Evolutionary conservation across 2,888 invertebrate species (phyloP).

Genomic region (Muscina levida): DNA sequence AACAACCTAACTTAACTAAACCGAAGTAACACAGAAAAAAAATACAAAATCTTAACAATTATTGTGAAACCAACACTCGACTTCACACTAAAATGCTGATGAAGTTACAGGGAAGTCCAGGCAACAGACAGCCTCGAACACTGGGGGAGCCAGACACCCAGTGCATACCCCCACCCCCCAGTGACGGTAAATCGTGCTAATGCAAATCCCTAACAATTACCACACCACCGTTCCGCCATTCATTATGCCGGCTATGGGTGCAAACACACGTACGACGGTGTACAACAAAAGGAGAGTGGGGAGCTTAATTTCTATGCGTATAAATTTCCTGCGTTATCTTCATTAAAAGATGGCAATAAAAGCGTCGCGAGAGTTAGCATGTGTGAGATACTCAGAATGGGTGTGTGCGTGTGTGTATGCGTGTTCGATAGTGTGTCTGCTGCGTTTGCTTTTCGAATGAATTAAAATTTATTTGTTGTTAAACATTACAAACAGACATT

Average conservation of each 20-base stretch:
- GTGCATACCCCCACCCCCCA: neutral
- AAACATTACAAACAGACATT: slow-evolving; percentile 64
- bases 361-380: slow-evolving; percentile 41
- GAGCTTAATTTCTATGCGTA: slow-evolving; percentile 53
- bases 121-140: neutral
- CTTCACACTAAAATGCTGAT: slow-evolving; percentile 4
- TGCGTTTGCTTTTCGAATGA: slow-evolving; percentile 47
- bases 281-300: too few species aligned
- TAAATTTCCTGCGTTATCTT: slow-evolving; percentile 65
- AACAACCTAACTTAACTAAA: slow-evolving; percentile 15
- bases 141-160: neutral
- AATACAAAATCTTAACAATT: slow-evolving; percentile 52
- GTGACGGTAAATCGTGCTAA: slow-evolving; percentile 30
- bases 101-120: slow-evolving; percentile 30
- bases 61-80: slow-evolving; percentile 53
- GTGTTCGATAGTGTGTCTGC: neutral
- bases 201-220: slow-evolving; percentile 28
- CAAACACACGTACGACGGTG: too few species aligned
- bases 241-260: neutral
- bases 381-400: slow-evolving; percentile 48
- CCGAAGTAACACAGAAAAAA: slow-evolving; percentile 14
- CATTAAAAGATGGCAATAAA: slow-evolving; percentile 64
- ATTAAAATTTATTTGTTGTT: slow-evolving; percentile 65
- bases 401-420: slow-evolving; percentile 20
- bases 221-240: neutral